Conservation (phyloP, 2,113 vertebrate species). For the Leptobrachium leishanense region DNA sequence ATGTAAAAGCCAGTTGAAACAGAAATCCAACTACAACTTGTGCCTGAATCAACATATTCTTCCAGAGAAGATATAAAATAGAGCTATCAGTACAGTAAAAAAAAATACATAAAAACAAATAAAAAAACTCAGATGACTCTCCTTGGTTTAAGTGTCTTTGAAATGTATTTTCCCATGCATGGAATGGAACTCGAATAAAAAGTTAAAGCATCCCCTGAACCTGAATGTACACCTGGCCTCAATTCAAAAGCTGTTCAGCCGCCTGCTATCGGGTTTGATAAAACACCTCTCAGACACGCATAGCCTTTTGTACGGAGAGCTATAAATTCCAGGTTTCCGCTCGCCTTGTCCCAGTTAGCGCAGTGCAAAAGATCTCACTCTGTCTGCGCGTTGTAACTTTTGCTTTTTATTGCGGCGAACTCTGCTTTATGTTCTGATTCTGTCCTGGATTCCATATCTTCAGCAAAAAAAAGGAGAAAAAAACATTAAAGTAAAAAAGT, state of each 20-base stretch:
- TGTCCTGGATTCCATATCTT: too few species aligned
- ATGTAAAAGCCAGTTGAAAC: too few species aligned
- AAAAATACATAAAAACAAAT: too few species aligned
- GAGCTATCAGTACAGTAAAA: too few species aligned
- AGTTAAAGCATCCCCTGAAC: conserved; percentile 22
- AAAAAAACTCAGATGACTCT: too few species aligned
- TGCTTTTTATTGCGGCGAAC: not conserved
- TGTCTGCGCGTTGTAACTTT: not conserved
- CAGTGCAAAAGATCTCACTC: conserved; percentile 13
- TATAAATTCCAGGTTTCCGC: conserved; percentile 23
- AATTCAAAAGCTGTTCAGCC: conserved; percentile 1
- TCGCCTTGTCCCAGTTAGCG: conserved; percentile 25
- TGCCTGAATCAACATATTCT: too few species aligned
- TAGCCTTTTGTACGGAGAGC: conserved; percentile 25
- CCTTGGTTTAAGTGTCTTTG: too few species aligned
- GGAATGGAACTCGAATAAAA: conserved; percentile 15
- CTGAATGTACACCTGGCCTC: conserved; percentile 23
- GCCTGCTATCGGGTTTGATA: conserved; percentile 34
- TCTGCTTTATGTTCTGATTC: too few species aligned
- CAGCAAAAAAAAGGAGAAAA: too few species aligned
- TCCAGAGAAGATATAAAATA: too few species aligned
- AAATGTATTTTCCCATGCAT: not conserved
- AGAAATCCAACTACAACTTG: too few species aligned
- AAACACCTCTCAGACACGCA: conserved; percentile 29
- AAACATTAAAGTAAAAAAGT: too few species aligned